These are phyloP conservation scores for Antheraea mylitta DNA, from an alignment of 1,140 invertebrate species.

Conservation along the genomic window DNA sequence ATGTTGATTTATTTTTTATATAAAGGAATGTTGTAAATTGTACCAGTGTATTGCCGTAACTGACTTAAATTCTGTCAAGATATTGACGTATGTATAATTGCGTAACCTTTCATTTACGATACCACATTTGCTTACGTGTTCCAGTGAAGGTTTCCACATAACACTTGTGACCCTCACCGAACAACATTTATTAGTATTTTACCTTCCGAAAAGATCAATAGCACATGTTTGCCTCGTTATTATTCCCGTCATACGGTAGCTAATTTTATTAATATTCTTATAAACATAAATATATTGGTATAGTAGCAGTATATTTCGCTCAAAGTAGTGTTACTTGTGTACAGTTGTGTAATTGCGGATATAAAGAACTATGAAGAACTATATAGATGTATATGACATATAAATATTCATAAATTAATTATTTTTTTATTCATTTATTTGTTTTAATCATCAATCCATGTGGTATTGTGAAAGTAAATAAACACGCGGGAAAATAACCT, in stretches of 20 bases:
- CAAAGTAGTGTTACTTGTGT: not conserved
- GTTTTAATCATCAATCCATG: not conserved
- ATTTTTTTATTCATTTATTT: not conserved
- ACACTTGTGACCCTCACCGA: conserved; percentile 69
- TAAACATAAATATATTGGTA: not conserved
- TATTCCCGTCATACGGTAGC: conserved; percentile 36
- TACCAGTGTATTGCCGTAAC: conserved; percentile 10
- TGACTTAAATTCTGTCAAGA: conserved; percentile 21
- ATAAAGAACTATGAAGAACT: not conserved
- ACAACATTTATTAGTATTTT: conserved; percentile 45
- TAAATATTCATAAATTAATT: not conserved
- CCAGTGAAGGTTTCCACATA: conserved; percentile 69
- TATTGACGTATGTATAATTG: conserved; percentile 61
- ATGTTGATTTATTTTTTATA: conserved; percentile 9
- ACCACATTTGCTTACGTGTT: conserved; percentile 75
- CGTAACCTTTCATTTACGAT: conserved; percentile 74
- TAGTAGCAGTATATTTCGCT: not conserved
- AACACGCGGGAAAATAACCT: conserved; percentile 40
- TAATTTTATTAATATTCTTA: not conserved
- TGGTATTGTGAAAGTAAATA: conserved; percentile 24
- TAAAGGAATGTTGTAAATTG: not conserved
- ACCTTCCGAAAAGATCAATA: conserved; percentile 44
- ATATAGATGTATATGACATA: not conserved
- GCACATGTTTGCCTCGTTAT: conserved; percentile 44
- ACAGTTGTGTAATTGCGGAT: not conserved